Evolutionary conservation across 2,113 vertebrate species (phyloP).

Genomic region (Melanocharis versteri): DNA sequence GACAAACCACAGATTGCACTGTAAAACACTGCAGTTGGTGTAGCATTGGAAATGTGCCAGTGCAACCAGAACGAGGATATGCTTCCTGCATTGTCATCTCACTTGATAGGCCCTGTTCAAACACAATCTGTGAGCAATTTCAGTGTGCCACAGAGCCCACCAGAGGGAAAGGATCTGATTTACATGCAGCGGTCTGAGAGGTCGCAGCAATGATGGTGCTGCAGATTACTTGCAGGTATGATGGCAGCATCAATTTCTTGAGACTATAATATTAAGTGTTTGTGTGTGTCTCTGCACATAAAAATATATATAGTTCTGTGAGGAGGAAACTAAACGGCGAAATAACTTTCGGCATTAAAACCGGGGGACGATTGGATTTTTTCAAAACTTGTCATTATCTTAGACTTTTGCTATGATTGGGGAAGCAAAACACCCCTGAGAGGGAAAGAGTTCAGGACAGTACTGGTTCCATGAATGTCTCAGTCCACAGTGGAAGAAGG

Average conservation of each 20-base stretch:
- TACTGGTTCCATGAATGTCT: not conserved
- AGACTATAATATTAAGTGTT: not conserved
- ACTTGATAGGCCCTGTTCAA: not conserved
- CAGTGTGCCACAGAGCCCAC: constrained; percentile 4
- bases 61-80: not conserved
- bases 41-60: not conserved
- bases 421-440: not conserved
- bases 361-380: not conserved
- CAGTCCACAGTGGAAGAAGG: not conserved
- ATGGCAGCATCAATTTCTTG: constrained; percentile 4
- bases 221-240: constrained; percentile 14
- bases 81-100: not conserved
- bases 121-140: constrained; percentile 17
- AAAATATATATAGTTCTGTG: not conserved
- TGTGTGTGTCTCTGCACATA: not conserved
- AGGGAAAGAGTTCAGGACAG: not conserved
- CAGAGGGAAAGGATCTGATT: not conserved
- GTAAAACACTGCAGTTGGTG: not conserved
- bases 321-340: not conserved
- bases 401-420: not conserved
- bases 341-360: not conserved
- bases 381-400: not conserved
- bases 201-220: not conserved
- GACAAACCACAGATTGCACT: not conserved
- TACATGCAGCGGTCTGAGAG: constrained; percentile 4